phyloP scores from a whole-genome alignment of 2,888 invertebrate species.

The Drosophila suboccidentalis region DNA sequence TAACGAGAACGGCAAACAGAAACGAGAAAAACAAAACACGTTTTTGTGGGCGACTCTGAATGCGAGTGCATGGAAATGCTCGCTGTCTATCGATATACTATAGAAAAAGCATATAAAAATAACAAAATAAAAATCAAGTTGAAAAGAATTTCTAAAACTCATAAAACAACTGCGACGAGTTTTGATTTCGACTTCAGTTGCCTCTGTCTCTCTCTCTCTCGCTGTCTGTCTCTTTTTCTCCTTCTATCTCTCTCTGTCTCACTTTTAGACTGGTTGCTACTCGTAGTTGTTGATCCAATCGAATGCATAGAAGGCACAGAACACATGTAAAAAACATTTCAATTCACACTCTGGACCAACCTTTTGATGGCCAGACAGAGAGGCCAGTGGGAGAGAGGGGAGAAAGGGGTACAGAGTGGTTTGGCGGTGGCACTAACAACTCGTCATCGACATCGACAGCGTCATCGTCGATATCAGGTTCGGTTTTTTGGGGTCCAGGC shows the following conservation, averaged over 20 bases:
- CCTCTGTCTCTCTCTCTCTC: background rate
- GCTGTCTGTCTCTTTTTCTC: background rate
- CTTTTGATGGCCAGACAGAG: slow-evolving; percentile 36
- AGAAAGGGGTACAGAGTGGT: background rate
- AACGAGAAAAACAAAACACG: slow-evolving; percentile 65
- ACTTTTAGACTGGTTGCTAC: slow-evolving; percentile 2
- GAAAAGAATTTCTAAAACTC: slow-evolving; percentile 74
- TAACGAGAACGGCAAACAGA: slow-evolving; percentile 78
- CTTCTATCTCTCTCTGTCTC: background rate
- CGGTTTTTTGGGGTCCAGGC: slow-evolving; percentile 47
- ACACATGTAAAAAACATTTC: slow-evolving; percentile 73
- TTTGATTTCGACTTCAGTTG: slow-evolving; percentile 68
- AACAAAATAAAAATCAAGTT: slow-evolving; percentile 28
- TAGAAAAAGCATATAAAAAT: slow-evolving; percentile 5
- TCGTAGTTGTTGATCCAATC: slow-evolving; percentile 60
- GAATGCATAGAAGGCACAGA: slow-evolving; percentile 39
- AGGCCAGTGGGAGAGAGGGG: background rate
- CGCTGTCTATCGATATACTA: slow-evolving; percentile 16
- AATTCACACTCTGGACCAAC: slow-evolving; percentile 74
- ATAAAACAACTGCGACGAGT: slow-evolving; percentile 76
- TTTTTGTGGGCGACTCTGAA: slow-evolving; percentile 55
- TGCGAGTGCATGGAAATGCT: slow-evolving; percentile 54
- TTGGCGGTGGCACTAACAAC: slow-evolving; percentile 55
- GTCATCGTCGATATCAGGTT: slow-evolving; percentile 73
- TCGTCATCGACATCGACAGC: slow-evolving; percentile 50